These are phyloP conservation scores for Adelosebastes latens DNA, from an alignment of 2,797 vertebrate species.

Conservation along the genomic window DNA sequence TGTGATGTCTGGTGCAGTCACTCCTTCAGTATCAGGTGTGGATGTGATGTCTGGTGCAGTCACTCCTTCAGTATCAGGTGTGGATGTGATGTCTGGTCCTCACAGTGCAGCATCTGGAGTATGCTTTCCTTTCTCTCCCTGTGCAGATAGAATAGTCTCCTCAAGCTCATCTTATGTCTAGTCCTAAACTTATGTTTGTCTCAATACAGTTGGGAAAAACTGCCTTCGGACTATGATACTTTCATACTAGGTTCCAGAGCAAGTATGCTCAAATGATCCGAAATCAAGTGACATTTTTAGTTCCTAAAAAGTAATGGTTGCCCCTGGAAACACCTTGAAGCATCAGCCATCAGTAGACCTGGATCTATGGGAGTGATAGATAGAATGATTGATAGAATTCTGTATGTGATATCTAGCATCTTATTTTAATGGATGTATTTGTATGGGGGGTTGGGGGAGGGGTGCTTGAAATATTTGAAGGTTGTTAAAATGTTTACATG, in stretches of 20 bases:
- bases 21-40: too few relatives aligned
- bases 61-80: background rate
- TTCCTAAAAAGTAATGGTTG: background rate
- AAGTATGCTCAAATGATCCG: background rate
- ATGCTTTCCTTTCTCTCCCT: background rate
- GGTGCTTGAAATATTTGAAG: conserved; percentile 3
- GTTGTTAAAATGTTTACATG: conserved; percentile 36
- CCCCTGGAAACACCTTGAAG: conserved; percentile 4
- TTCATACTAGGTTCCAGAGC: background rate
- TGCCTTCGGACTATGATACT: background rate
- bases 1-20: too few relatives aligned
- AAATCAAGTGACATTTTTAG: background rate
- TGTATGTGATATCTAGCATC: background rate
- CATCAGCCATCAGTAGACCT: background rate
- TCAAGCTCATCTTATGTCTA: background rate
- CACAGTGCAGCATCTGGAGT: background rate
- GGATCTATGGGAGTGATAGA: background rate
- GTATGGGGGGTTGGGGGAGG: background rate
- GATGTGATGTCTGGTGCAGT: too few relatives aligned
- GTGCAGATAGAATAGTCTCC: background rate
- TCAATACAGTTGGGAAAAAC: background rate
- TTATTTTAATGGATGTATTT: conserved; percentile 31
- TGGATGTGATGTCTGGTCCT: background rate
- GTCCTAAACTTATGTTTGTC: background rate
- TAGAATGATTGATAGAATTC: background rate